phyloP scores from a whole-genome alignment of 2,888 invertebrate species.

The Linnaemya tessellans region DNA sequence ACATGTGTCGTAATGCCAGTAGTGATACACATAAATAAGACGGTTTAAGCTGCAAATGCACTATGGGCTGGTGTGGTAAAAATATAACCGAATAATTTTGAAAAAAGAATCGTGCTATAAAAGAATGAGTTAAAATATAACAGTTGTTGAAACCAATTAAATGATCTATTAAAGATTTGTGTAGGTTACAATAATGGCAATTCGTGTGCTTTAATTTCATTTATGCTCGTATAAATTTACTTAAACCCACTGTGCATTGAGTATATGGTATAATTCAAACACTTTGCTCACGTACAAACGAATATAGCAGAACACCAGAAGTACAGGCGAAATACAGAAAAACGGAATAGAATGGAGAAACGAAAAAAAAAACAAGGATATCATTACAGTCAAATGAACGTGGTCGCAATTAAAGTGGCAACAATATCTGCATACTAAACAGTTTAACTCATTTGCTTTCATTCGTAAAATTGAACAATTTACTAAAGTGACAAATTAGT shows the following conservation, averaged over 20 bases:
- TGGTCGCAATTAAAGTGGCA: conserved; percentile 76
- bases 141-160: too few relatives aligned
- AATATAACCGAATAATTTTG: too few relatives aligned
- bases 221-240: too few relatives aligned
- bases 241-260: conserved; percentile 34
- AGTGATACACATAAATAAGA: conserved; percentile 37
- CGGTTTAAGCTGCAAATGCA: conserved; percentile 24
- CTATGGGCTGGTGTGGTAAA: conserved; percentile 1
- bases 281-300: conserved; percentile 65
- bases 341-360: conserved; percentile 45
- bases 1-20: conserved; percentile 54
- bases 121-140: too few relatives aligned
- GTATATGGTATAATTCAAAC: conserved; percentile 9
- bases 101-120: too few relatives aligned
- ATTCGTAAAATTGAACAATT: conserved; percentile 74
- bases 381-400: conserved; percentile 71
- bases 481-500: conserved; percentile 80
- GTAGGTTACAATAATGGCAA: too few relatives aligned
- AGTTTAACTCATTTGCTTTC: conserved; percentile 63
- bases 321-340: conserved; percentile 53
- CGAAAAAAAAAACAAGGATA: conserved; percentile 67
- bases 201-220: too few relatives aligned
- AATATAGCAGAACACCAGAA: conserved; percentile 71
- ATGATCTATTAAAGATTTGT: neutral
- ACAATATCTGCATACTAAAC: conserved; percentile 79